Evolutionary conservation across 2,113 vertebrate species (phyloP), one percentile per base, ranked within the genome.

Genomic region (Daubentonia madagascariensis): DNA sequence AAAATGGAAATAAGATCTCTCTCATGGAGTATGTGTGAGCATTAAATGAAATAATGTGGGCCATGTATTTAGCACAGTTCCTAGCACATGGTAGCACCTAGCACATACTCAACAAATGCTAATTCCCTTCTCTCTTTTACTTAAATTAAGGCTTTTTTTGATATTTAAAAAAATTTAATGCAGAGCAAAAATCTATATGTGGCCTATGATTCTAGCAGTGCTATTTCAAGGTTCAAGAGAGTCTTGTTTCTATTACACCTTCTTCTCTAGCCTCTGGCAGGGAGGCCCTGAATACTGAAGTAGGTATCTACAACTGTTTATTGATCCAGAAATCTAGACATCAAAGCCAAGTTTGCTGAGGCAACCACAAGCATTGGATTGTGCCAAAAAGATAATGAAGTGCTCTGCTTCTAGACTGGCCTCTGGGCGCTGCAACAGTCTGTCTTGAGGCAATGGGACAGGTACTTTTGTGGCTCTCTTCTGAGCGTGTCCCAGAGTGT

Each of bases 381-480:
- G 61, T 94, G 97, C 97, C 95, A 91, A 81, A 80, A 81, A 85
- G 86, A 94, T 97, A 97, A 97, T 96, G 90, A 97, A 95, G 95
- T 80, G 61, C 23, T n/a, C 83, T 45, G 84, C 63, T 90, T 63
- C 37, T 43, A 70, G 75, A 40, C 25, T 20, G 79, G 86, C 89
- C 93, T 52, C 90, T 57, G 90, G 81, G 93, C 30, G 72, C 81
- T 3, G 50, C 0, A 35, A 78, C 72, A n/a, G 28, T 43, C 35
- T 16, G 63, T 50, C 78, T 72, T 7, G 6, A 68, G 79, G 50
- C 61, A 28, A 54, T 70, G 59, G 65, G n/a, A 73, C 6, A 68
- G 76, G 81, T 2, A 17, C 40, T 93, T n/a, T 1, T 6, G 50
- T 67, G 70, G 87, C 73, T 93, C 22, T 88, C 65, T 7, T 37